These are phyloP conservation scores for Scomber japonicus DNA, from an alignment of 2,113 vertebrate genomes.

Conservation along the genomic window DNA sequence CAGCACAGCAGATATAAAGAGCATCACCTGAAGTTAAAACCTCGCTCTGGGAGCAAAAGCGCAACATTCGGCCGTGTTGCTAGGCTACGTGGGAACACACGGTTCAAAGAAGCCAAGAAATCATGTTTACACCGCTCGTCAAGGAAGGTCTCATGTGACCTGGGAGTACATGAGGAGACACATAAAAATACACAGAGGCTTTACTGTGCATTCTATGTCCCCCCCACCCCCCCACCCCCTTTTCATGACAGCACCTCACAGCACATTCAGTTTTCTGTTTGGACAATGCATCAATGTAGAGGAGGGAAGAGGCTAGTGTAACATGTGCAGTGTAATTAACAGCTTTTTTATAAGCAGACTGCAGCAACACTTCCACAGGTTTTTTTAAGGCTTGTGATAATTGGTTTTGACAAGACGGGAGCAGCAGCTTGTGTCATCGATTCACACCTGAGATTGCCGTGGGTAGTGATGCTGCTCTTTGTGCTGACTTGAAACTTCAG, in stretches of 20 bases:
- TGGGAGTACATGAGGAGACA: conserved; percentile 7
- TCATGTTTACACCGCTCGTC: conserved; percentile 46
- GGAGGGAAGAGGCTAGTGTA: not conserved
- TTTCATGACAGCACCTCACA: not conserved
- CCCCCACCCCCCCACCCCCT: no score
- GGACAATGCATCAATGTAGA: conserved; percentile 14
- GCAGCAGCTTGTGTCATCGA: conserved; percentile 38
- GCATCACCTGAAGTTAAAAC: conserved; percentile 37
- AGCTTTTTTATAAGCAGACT: conserved; percentile 47
- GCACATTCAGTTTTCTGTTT: not conserved
- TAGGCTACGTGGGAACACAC: conserved; percentile 57
- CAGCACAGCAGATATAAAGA: conserved; percentile 13
- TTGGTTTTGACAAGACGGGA: conserved; percentile 53
- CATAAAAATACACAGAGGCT: not conserved
- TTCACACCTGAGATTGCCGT: conserved; percentile 42
- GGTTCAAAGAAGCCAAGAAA: conserved; percentile 42
- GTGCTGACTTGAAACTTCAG: not conserved
- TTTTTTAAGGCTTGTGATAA: conserved; percentile 47
- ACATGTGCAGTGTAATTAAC: conserved; percentile 46
- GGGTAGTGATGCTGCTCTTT: conserved; percentile 6
- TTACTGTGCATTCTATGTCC: no score
- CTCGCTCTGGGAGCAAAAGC: conserved; percentile 50
- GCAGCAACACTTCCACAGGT: conserved; percentile 21
- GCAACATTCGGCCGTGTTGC: no score
- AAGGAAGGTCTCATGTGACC: conserved; percentile 42